Conservation (phyloP, 1,140 invertebrate genomes). For the Listronotus oregonensis region DNA sequence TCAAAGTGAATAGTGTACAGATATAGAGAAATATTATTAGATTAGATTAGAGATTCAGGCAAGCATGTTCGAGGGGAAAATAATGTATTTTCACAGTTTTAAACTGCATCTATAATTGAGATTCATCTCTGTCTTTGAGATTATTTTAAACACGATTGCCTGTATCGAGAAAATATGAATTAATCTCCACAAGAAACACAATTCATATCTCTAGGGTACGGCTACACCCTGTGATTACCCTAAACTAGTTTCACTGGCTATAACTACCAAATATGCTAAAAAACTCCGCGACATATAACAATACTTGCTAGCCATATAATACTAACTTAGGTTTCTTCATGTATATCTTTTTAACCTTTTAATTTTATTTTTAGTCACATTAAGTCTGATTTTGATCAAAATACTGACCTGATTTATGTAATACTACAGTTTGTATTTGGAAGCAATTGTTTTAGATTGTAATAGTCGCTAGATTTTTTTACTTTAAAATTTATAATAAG, state of each 20-base stretch:
- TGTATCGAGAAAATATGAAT: conserved; percentile 42
- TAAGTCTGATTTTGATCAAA: conserved; percentile 15
- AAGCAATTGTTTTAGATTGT: neutral
- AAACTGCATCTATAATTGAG: conserved; percentile 23
- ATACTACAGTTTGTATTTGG: neutral
- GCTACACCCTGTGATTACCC: conserved; percentile 56
- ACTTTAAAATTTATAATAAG: too few relatives aligned
- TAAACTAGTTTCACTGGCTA: conserved; percentile 55
- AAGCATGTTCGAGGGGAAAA: conserved; percentile 31
- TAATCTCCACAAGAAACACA: conserved; percentile 39
- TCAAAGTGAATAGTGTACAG: conserved; percentile 50
- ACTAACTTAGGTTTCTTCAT: conserved; percentile 44
- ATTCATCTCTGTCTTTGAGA: conserved; percentile 29
- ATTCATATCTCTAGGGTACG: conserved; percentile 55
- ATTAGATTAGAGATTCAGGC: conserved; percentile 34
- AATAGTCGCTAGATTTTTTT: too few relatives aligned
- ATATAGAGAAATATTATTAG: conserved; percentile 39
- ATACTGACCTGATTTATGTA: conserved; percentile 27
- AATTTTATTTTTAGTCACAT: conserved; percentile 18
- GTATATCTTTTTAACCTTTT: conserved; percentile 26
- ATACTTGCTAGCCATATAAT: conserved; percentile 52
- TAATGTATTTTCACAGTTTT: conserved; percentile 6
- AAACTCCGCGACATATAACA: conserved; percentile 53
- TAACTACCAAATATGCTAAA: conserved; percentile 45
- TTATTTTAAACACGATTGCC: conserved; percentile 41